Evolutionary conservation across 1,140 invertebrate genomes (phyloP).

Genomic region (Octopus sinensis): DNA sequence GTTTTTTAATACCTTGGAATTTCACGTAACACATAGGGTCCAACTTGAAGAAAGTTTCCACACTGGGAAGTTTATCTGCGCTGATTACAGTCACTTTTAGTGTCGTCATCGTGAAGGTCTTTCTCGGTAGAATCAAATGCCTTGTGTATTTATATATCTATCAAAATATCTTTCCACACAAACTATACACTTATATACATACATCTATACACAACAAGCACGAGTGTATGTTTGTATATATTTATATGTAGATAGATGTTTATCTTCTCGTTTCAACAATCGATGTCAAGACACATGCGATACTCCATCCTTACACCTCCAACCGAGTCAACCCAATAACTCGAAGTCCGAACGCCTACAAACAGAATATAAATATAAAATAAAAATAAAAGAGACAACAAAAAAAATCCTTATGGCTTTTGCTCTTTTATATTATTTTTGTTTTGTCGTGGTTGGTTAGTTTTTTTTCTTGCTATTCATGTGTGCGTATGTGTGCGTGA

Average conservation of each 20-base stretch:
- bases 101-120: background rate
- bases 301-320: too few species aligned
- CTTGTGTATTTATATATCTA: background rate
- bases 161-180: background rate
- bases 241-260: background rate
- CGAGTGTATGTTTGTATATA: background rate
- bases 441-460: too few species aligned
- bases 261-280: background rate
- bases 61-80: constrained; percentile 53
- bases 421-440: too few species aligned
- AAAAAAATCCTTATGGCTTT: too few species aligned
- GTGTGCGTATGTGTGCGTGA: too few species aligned
- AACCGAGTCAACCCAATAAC: too few species aligned
- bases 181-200: background rate
- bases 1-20: constrained; percentile 48
- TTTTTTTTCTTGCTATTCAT: too few species aligned
- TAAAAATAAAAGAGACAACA: too few species aligned
- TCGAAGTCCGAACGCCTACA: too few species aligned
- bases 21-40: constrained; percentile 51
- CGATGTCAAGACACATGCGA: background rate
- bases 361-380: too few species aligned
- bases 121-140: background rate
- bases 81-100: constrained; percentile 41
- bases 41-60: constrained; percentile 52
- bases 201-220: background rate